A percentile compares a stretch with the other conserved stretches of the same genome.
Evolutionary conservation across 2,888 invertebrate species (phyloP).

Genomic region (Alloscopus bannaensis): DNA sequence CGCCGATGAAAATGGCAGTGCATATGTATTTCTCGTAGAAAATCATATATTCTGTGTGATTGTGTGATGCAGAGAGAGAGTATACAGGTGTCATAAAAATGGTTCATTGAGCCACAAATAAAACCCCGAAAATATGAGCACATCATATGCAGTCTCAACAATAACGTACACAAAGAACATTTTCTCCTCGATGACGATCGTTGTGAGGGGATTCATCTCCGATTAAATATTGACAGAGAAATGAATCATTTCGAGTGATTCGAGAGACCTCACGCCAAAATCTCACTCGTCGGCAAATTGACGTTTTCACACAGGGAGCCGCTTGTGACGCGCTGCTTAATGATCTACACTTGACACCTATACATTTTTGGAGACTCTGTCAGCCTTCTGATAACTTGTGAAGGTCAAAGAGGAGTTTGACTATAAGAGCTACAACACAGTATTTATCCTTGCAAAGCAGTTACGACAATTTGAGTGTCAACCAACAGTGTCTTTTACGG

Average conservation of each 20-base stretch:
- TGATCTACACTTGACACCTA: background rate
- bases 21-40: background rate
- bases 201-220: background rate
- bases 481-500: too few species aligned
- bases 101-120: background rate
- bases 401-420: too few species aligned
- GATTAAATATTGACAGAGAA: slow-evolving; percentile 24
- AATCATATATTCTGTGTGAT: too few species aligned
- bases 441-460: too few species aligned
- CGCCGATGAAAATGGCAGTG: background rate
- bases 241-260: slow-evolving; percentile 13
- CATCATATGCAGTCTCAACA: slow-evolving; percentile 2
- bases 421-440: too few species aligned
- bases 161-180: background rate
- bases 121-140: background rate
- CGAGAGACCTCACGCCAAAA: background rate
- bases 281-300: background rate
- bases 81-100: slow-evolving; percentile 33
- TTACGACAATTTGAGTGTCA: too few species aligned
- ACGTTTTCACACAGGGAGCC: background rate
- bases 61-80: too few species aligned
- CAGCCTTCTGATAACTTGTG: too few species aligned
- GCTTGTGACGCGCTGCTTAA: background rate
- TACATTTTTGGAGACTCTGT: too few species aligned
- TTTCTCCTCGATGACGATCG: background rate